Percentiles rank a stretch among this genome's conserved stretches.
Evolutionary conservation across 2,113 vertebrate genomes (phyloP).

Genomic region (Formicarius rufipectus): DNA sequence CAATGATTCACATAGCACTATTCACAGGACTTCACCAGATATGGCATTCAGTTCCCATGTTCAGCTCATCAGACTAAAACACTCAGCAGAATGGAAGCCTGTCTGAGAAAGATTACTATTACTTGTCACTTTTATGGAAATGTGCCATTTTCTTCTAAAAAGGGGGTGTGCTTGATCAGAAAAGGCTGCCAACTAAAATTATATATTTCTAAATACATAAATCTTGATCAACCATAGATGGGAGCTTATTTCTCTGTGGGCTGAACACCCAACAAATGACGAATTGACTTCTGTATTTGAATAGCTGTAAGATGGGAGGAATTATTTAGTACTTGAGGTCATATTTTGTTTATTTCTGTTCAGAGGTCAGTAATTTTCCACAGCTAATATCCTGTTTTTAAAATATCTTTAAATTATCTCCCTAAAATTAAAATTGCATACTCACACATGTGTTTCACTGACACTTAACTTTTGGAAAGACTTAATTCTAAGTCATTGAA

Average conservation of each 20-base stretch:
- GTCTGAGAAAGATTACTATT: constrained; percentile 43
- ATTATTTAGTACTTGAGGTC: constrained; percentile 35
- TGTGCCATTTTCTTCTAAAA: constrained; percentile 50
- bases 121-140: constrained; percentile 49
- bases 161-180: constrained; percentile 12
- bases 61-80: not conserved
- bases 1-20: not conserved
- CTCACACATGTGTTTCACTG: constrained; percentile 14
- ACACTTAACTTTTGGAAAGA: not conserved
- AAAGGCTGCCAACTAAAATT: constrained; percentile 24
- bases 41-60: not conserved
- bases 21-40: not conserved
- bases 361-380: constrained; percentile 52
- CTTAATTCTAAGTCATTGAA: not conserved
- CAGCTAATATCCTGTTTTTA: constrained; percentile 43
- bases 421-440: constrained; percentile 44
- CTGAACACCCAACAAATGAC: constrained; percentile 32
- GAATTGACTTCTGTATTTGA: constrained; percentile 34
- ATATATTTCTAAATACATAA: constrained; percentile 56
- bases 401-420: constrained; percentile 34
- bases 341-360: constrained; percentile 56
- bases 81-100: constrained; percentile 13
- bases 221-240: constrained; percentile 31
- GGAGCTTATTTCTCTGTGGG: not conserved
- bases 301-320: constrained; percentile 15